Conservation (phyloP, 2,113 vertebrate species). For the Bostrychus sinensis region DNA sequence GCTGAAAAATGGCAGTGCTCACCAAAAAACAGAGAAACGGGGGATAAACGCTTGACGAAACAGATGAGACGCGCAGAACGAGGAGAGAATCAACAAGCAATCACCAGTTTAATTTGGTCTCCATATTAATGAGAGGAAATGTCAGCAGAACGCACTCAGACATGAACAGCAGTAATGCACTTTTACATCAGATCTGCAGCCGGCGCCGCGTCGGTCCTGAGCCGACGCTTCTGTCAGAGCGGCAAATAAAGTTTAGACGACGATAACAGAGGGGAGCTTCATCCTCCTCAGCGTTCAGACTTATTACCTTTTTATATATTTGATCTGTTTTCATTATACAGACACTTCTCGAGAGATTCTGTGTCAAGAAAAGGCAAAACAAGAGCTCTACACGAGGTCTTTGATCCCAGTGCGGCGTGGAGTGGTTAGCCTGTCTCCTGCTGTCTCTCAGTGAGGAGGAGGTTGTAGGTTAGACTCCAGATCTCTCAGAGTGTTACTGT, state of each 20-base stretch:
- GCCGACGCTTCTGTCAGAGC: slow-evolving; percentile 36
- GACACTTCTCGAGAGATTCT: too few species aligned
- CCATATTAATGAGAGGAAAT: slow-evolving; percentile 82
- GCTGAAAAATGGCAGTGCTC: background rate
- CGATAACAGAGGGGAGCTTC: slow-evolving; percentile 40
- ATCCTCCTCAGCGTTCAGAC: slow-evolving; percentile 17
- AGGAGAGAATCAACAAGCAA: slow-evolving; percentile 79
- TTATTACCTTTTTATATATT: background rate
- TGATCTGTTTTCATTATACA: too few species aligned
- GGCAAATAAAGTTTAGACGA: slow-evolving; percentile 43
- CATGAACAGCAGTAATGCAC: slow-evolving; percentile 82
- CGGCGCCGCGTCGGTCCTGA: slow-evolving; percentile 62
- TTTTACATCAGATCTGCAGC: slow-evolving; percentile 69
- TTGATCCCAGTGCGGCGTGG: too few species aligned
- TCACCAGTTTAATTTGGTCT: slow-evolving; percentile 80
- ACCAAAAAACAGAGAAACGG: slow-evolving; percentile 7
- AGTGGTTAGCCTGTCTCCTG: too few species aligned
- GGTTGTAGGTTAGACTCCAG: too few species aligned
- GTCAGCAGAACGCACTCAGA: slow-evolving; percentile 83
- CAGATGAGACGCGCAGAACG: slow-evolving; percentile 32
- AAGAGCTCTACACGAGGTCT: too few species aligned
- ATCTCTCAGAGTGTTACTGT: too few species aligned
- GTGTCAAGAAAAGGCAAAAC: too few species aligned
- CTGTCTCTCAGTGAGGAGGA: too few species aligned
- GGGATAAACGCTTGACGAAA: slow-evolving; percentile 46